Evolutionary conservation across 2,113 vertebrate species (phyloP), one percentile per base, ranked within the genome.

Genomic region (Entelurus aequoreus): DNA sequence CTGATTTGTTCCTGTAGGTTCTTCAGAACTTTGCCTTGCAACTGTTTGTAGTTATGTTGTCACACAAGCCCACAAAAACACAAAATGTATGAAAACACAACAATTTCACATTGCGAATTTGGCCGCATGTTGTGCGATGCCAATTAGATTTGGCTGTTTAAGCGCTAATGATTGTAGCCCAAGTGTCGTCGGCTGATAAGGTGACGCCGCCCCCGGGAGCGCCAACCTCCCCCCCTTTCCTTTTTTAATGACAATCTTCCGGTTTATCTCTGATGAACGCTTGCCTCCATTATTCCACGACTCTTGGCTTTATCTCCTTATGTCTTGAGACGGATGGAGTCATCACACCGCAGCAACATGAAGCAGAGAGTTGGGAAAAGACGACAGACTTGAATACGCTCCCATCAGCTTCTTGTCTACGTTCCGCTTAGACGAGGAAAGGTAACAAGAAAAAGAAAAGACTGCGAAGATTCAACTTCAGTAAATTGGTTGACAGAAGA

Each of bases 151-250:
- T 37, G 35, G 14, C 53, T 15, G 35, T 54, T 54, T 8, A 6
- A 54, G 13, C 53, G 14, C 13, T 6, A 54, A 54, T 16, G 35
- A 36, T n/a, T 36, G 54, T 40, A 55, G 19, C 15, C 54, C 4
- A 14, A 55, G 54, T 55, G 54, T 55, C 15, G 15, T 5, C 8
- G 15, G 8, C 54, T 55, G 54, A 55, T 55, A 55, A 55, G 54
- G 15, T 55, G 37, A 55, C 54, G 7, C 40, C 40, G 8, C 40
- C 40, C 10, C 40, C 40, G 10, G 40, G 40, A 9, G 7, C 28
- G 28, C 28, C 28, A 28, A 28, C 28, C 28, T 3, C 28, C 28
- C 28, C 52, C 52, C 52, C 35, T 54, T 54, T 54, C 11, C 52
- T 37, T 12, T 35, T 54, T 54, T 54, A 54, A 5, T 36, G 28